Conservation (phyloP, 2,797 vertebrate genomes). For the Oophaga sylvatica region DNA sequence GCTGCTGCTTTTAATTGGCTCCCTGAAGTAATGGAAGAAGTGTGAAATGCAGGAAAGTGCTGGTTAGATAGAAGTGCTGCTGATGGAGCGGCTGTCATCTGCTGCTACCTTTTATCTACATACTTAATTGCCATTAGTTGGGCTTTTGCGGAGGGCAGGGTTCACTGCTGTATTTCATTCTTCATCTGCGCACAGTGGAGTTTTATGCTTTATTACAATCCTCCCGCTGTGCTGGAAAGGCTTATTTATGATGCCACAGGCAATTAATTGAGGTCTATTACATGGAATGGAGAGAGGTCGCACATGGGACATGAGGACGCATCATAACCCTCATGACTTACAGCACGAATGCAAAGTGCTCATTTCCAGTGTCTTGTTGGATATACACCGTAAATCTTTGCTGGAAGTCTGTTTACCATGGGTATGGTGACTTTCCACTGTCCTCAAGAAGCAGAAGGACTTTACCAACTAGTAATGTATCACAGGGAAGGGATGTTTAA, state of each 20-base stretch:
- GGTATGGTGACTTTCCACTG: background rate
- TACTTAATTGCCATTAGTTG: slow-evolving; percentile 67
- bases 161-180: slow-evolving; percentile 72
- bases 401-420: background rate
- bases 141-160: slow-evolving; percentile 68
- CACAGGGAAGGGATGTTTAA: background rate
- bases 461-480: background rate
- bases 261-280: slow-evolving; percentile 76
- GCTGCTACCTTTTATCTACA: slow-evolving; percentile 60
- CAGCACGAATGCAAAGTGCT: slow-evolving; percentile 74
- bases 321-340: slow-evolving; percentile 72
- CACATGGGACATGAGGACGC: slow-evolving; percentile 71
- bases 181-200: slow-evolving; percentile 67
- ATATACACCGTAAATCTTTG: slow-evolving; percentile 53
- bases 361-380: slow-evolving; percentile 64
- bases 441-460: background rate
- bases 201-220: slow-evolving; percentile 66
- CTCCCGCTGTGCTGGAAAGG: slow-evolving; percentile 64
- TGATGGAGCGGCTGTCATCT: background rate
- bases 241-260: slow-evolving; percentile 74
- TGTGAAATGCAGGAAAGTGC: slow-evolving; percentile 1
- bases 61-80: slow-evolving; percentile 21
- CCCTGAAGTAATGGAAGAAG: slow-evolving; percentile 22
- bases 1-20: slow-evolving; percentile 21
- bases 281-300: slow-evolving; percentile 73